These are phyloP conservation scores for Amazona guildingii DNA, from an alignment of 2,113 vertebrate genomes.

Conservation along the genomic window DNA sequence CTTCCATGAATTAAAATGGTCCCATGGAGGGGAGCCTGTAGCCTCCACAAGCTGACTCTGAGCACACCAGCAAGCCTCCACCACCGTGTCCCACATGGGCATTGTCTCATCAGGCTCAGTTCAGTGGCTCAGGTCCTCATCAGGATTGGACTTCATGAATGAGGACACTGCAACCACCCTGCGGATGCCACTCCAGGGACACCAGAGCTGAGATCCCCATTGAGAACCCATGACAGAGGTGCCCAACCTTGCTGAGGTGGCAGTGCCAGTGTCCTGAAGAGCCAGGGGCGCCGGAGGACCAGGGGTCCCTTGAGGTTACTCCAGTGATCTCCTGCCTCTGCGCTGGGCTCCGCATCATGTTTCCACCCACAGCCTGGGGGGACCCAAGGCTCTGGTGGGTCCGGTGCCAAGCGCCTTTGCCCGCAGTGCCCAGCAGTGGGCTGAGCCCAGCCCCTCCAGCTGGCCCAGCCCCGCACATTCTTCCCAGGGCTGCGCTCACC, in stretches of 20 bases:
- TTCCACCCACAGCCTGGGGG: conserved; percentile 50
- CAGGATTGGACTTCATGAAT: accelerated
- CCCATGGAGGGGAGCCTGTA: background rate
- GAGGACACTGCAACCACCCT: background rate
- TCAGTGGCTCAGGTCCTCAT: background rate
- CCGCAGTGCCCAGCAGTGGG: background rate
- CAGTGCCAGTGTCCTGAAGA: background rate
- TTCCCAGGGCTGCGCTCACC: conserved; percentile 52
- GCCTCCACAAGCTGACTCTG: background rate
- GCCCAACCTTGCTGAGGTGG: background rate
- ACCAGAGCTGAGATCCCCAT: background rate
- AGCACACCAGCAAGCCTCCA: background rate
- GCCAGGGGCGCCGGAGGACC: background rate
- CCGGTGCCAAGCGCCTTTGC: conserved; percentile 50
- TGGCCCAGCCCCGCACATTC: conserved; percentile 59
- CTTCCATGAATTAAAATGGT: background rate
- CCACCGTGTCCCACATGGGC: background rate
- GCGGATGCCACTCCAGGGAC: background rate
- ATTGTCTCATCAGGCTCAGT: background rate
- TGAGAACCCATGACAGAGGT: background rate
- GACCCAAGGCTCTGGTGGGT: background rate
- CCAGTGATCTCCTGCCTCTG: background rate
- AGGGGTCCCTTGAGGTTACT: background rate
- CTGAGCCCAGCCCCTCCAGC: conserved; percentile 32
- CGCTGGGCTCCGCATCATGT: background rate